phyloP scores from a whole-genome alignment of 2,113 vertebrate species.

The Piaya cayana region DNA sequence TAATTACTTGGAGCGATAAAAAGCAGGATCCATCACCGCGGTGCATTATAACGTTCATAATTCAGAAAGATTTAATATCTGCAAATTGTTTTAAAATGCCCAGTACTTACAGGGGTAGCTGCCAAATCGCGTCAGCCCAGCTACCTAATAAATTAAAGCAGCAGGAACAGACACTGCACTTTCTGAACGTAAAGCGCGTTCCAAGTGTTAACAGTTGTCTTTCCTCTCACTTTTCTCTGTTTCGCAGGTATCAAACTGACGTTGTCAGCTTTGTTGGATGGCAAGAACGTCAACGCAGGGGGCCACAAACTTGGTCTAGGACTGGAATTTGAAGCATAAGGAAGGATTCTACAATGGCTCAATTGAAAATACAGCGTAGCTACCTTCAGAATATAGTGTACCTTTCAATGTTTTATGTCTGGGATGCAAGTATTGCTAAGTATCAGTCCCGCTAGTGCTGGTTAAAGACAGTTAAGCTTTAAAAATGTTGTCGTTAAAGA shows the following conservation, averaged over 20 bases:
- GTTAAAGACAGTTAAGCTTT: slow-evolving; percentile 81
- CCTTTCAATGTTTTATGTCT: slow-evolving; percentile 84
- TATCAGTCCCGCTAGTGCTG: slow-evolving; percentile 75
- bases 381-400: slow-evolving; percentile 84
- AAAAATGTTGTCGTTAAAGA: slow-evolving; percentile 67
- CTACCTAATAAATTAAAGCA: background rate
- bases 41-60: slow-evolving; percentile 5
- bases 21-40: background rate
- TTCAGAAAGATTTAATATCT: background rate
- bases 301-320: slow-evolving; percentile 97
- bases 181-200: background rate
- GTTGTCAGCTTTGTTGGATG: slow-evolving; percentile 93
- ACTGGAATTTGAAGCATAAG: slow-evolving; percentile 96
- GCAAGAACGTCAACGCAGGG: slow-evolving; percentile 95
- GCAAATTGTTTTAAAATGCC: background rate
- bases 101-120: background rate
- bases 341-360: slow-evolving; percentile 53
- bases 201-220: background rate
- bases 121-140: background rate
- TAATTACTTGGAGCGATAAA: background rate
- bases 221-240: background rate
- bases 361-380: slow-evolving; percentile 82
- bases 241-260: slow-evolving; percentile 92
- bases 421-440: slow-evolving; percentile 77
- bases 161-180: background rate